Evolutionary conservation across 2,113 vertebrate species (phyloP).

Genomic region (Tretioscincus oriximinensis): DNA sequence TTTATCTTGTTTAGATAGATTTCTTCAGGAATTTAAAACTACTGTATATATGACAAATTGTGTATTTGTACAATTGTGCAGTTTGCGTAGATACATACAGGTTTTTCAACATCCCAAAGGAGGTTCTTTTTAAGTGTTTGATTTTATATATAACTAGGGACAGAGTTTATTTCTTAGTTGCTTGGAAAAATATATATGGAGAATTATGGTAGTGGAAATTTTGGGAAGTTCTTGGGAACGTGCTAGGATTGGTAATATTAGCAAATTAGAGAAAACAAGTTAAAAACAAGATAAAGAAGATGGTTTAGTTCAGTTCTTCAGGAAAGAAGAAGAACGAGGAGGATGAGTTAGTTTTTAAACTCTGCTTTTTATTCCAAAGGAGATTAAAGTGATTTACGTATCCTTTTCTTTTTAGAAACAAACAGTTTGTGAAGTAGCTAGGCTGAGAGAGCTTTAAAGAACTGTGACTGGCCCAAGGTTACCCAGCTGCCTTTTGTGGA

Average conservation of each 20-base stretch:
- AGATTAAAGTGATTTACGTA: no score
- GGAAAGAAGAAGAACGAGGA: no score
- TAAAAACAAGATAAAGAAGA: background rate
- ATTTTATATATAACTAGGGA: background rate
- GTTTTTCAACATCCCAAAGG: conserved; percentile 18
- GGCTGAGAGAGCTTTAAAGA: no score
- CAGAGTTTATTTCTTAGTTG: conserved; percentile 16
- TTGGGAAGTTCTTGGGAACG: conserved; percentile 13
- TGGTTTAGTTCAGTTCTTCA: no score
- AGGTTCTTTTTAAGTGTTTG: conserved; percentile 8
- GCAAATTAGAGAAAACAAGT: background rate
- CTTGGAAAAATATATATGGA: background rate
- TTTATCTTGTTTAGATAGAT: background rate
- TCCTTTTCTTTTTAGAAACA: no score
- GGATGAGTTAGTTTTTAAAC: no score
- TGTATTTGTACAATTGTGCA: conserved; percentile 28
- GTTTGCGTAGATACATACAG: conserved; percentile 25
- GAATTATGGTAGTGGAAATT: conserved; percentile 12
- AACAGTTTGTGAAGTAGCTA: no score
- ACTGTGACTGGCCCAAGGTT: no score
- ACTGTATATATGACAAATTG: conserved; percentile 28
- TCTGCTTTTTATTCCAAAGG: no score
- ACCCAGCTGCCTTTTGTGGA: no score
- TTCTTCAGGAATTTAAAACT: conserved; percentile 12
- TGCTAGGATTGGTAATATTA: background rate